Evolutionary conservation across 2,113 vertebrate genomes (phyloP), one percentile per base, ranked within the genome.

Genomic region (Maccullochella peelii): DNA sequence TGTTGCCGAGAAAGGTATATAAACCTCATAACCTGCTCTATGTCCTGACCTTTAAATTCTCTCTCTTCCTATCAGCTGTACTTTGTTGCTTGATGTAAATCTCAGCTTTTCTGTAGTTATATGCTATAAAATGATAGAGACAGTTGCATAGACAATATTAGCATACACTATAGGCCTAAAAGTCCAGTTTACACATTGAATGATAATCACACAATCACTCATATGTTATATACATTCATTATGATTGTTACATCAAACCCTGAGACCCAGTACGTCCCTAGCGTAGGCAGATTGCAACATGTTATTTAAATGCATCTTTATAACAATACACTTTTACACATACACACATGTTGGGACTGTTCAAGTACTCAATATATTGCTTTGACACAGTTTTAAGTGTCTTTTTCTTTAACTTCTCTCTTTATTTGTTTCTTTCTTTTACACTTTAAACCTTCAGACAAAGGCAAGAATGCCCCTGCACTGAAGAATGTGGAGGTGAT

Each of bases 401-500:
- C 8, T 20, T 58, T 57, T 47, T 74, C 20, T 47, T 23, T 61
- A 25, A 27, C 73, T 27, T 25, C 25, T 49, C n/a, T 27, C 42
- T 71, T 6, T 1, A 7, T 27, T 25, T 7, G 10, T 44, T 6
- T 9, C 5, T 21, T 21, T 50, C 0, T 20, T 68, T 42, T 52
- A 7, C 33, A 0, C 3, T 33, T 40, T 38, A 4, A 44, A 20
- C 10, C 67, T 66, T 76, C 52, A 95, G 94, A 88, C 71, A 79
- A 77, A 66, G 65, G 66, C 38, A 94, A 94, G 75, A 78, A 85
- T 30, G 94, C 73, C 67, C 88, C 90, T 3, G 89, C 85, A 16
- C 83, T 97, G 92, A 97, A 97, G 83, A 95, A 95, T 6, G 25
- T 89, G 0, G 96, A 98, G 92, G 96, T 97, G 58, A 10, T 98